Percentiles rank a stretch among this genome's conserved stretches.
Conservation (phyloP, 2,797 vertebrate species). For the Anisognathus igniventris region DNA sequence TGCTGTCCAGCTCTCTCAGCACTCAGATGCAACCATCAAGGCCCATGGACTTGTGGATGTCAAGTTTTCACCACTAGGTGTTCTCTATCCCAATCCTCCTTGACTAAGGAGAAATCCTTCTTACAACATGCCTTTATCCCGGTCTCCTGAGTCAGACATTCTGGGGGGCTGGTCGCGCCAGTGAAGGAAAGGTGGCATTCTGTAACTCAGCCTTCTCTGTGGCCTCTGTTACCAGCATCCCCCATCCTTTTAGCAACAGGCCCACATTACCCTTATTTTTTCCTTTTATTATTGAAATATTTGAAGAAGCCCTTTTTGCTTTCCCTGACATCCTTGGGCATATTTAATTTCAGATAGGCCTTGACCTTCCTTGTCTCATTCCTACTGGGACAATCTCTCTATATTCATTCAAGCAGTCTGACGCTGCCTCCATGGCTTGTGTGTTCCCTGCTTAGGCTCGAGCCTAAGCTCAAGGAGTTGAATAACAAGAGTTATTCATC, state of each 20-base stretch:
- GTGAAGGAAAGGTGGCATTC: neutral
- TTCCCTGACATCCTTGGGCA: neutral
- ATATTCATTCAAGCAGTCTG: neutral
- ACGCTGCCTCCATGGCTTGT: rapidly evolving
- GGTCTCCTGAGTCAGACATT: neutral
- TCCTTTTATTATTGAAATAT: neutral
- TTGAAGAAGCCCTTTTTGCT: neutral
- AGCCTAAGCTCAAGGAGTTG: neutral
- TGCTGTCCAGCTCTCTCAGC: neutral
- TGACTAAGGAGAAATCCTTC: neutral
- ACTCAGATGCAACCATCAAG: neutral
- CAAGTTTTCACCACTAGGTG: neutral
- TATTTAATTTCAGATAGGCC: neutral
- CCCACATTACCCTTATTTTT: neutral
- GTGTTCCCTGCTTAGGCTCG: neutral
- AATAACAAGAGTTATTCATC: neutral
- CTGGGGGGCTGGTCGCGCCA: neutral
- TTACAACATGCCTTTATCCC: neutral
- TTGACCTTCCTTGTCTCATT: neutral
- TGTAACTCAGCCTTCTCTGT: neutral
- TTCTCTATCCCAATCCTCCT: neutral
- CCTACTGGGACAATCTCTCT: neutral
- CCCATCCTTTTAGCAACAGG: neutral
- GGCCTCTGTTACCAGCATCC: neutral
- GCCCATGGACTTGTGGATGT: neutral